Evolutionary conservation across 92 coral and sea anemone species (phyloP).

Genomic region (Pocillopora grandis): DNA sequence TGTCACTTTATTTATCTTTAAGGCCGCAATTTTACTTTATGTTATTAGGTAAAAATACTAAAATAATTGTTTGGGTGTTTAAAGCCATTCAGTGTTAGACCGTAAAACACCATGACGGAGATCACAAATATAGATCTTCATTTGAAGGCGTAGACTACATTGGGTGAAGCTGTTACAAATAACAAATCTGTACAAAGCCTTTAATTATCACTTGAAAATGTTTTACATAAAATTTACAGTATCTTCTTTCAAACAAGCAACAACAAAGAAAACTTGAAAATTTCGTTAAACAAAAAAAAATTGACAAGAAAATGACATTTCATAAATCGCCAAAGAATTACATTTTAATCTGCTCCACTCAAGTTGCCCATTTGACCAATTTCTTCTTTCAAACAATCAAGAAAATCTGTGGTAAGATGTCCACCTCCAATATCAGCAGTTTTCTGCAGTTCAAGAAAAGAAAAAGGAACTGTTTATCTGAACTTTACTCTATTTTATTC

Average conservation of each 20-base stretch:
- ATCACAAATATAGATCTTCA: background rate
- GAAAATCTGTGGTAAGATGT: slow-evolving; percentile 85
- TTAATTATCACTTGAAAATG: slow-evolving; percentile 14
- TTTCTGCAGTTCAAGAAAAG: slow-evolving; percentile 40
- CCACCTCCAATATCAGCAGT: slow-evolving; percentile 94
- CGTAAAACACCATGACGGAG: no score
- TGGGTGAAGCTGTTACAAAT: background rate
- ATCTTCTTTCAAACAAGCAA: slow-evolving; percentile 1
- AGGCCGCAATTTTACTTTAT: no score
- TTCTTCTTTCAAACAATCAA: slow-evolving; percentile 82
- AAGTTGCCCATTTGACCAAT: slow-evolving; percentile 52
- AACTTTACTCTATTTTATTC: no score
- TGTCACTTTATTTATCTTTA: no score
- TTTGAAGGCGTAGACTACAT: background rate
- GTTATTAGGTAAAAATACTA: no score
- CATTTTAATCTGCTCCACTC: background rate
- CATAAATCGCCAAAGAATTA: background rate
- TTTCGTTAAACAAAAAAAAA: background rate
- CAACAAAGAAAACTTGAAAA: background rate
- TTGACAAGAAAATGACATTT: background rate
- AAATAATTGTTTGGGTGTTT: no score
- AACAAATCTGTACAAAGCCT: background rate
- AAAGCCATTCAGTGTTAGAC: no score
- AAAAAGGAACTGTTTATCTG: background rate
- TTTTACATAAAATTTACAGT: slow-evolving; percentile 16